Base-by-base conservation (phyloP, 2,797 vertebrate species). In the Eupleurogrammus muticus region DNA sequence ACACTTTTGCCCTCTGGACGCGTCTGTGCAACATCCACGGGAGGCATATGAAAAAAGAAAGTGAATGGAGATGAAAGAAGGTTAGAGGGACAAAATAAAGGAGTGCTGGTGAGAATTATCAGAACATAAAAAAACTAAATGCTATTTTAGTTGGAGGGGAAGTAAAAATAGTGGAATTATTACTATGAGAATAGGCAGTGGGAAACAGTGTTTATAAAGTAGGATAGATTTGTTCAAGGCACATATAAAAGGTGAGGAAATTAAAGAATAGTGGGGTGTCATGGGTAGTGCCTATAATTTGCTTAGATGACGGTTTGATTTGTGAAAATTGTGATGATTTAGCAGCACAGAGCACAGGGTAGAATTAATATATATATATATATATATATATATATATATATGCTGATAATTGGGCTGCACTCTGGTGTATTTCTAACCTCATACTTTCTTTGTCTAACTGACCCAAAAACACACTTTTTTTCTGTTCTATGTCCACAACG, bases 401-500 rank as follows among this genome's bases (percentile, higher is more conserved):
- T n/a, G n/a, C n/a, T n/a, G n/a, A n/a, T 76, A 79, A 86, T 80
- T 84, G 70, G 61, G 63, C 65, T 28, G 51, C 40, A 69, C 82
- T 73, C 73, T 74, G 46, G 75, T 79, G 62, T 63, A 63, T 70
- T 79, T 73, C 67, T 70, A 70, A 79, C 72, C 75, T 55, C 63
- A 35, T 32, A 35, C 66, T 74, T 59, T 76, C 77, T 65, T 61
- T 66, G 68, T 82, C 52, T 77, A 71, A 63, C 53, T 50, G 75
- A 79, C 75, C 73, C 73, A 47, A 66, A 81, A 81, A 83, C 81
- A 86, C 62, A 81, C 61, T 28, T 28, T 28, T n/a, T 81, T 88
- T 77, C 20, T 54, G 10, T n/a, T 47, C 21, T 5, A 28, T 13
- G 9, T 19, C 9, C 42, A 11, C 23, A 56, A 58, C 48, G 46